Percentiles rank a stretch among this genome's conserved stretches.
These are phyloP conservation scores for Agrotis clavis DNA, from an alignment of 2,888 invertebrate species.

Conservation along the genomic window DNA sequence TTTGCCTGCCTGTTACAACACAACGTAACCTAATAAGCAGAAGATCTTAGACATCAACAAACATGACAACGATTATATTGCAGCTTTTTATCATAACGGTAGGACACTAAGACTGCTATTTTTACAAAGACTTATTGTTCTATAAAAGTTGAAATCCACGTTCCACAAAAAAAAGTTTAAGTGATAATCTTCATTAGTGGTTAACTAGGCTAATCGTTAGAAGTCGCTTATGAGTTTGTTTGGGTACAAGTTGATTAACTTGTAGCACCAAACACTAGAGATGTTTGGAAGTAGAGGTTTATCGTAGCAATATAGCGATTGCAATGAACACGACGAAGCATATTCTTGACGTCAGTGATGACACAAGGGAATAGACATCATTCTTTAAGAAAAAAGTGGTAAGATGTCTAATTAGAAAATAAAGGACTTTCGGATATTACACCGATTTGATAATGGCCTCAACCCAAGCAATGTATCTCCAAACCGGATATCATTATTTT, in stretches of 20 bases:
- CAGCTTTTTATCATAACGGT: neutral
- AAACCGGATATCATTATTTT: neutral
- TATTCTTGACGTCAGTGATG: no score
- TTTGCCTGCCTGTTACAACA: conserved; percentile 7
- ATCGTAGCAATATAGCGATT: no score
- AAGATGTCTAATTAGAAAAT: no score
- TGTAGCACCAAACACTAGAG: no score
- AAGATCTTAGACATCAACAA: neutral
- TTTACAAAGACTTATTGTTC: neutral
- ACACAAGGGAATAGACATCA: no score
- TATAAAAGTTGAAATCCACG: neutral
- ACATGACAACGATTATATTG: neutral
- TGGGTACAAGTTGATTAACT: no score
- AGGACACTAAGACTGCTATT: neutral
- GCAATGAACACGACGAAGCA: no score
- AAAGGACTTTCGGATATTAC: no score
- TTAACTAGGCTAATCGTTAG: no score
- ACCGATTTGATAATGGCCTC: neutral
- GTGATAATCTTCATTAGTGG: neutral
- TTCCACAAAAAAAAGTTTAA: conserved; percentile 6
- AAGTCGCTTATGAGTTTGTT: no score
- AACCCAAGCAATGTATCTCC: neutral
- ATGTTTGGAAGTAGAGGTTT: no score
- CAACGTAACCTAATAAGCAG: conserved; percentile 6
- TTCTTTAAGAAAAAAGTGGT: no score